A percentile compares a stretch with the other conserved stretches of the same genome.
Conservation (phyloP, 35 echinoderm and acorn worm genomes). For the Acanthaster planci region DNA sequence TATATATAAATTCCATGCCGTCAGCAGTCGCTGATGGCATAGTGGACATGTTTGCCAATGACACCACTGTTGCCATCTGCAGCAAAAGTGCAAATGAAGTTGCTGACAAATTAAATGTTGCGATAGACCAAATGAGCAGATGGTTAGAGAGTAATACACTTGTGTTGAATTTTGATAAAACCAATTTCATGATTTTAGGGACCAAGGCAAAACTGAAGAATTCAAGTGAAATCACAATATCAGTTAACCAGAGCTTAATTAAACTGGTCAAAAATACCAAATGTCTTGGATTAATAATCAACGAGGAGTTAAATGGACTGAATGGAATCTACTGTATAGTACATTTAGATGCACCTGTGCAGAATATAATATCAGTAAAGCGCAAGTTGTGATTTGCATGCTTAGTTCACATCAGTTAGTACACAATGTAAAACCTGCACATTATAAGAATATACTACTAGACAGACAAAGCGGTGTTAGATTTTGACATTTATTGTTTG, state of each 20-base stretch:
- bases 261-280: not conserved
- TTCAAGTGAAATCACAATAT: not conserved
- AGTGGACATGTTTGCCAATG: not conserved
- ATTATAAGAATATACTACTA: no score
- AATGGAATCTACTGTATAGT: no score
- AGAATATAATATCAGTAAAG: no score
- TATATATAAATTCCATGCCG: not conserved
- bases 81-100: not conserved
- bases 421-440: no score
- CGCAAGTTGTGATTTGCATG: no score
- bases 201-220: not conserved
- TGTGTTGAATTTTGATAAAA: conserved; percentile 10
- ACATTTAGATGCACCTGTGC: no score
- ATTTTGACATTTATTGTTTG: no score
- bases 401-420: no score
- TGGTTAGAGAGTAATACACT: not conserved
- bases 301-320: not conserved
- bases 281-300: not conserved
- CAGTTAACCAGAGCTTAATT: not conserved
- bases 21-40: not conserved
- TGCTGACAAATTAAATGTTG: not conserved
- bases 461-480: no score
- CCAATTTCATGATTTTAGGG: not conserved
- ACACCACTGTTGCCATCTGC: not conserved
- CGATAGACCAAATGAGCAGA: not conserved